These are phyloP conservation scores for Drosophila merina DNA, from an alignment of 2,888 invertebrate species.

Conservation along the genomic window DNA sequence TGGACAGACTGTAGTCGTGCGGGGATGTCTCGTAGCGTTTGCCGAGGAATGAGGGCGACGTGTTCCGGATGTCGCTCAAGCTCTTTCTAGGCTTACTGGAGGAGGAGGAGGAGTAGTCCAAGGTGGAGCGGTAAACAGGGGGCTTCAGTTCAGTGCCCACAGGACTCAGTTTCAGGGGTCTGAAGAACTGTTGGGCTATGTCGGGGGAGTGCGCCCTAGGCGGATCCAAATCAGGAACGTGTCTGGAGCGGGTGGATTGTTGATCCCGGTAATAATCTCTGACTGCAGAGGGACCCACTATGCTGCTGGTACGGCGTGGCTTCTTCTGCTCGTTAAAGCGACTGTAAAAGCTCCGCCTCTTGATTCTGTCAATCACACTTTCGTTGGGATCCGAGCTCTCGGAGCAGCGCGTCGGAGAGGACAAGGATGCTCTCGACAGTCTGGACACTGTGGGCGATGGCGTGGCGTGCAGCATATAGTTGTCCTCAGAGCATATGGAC, in stretches of 20 bases:
- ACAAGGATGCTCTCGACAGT: constrained; percentile 84
- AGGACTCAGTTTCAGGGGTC: constrained; percentile 81
- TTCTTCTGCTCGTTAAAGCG: constrained; percentile 94
- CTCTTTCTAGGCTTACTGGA: constrained; percentile 80
- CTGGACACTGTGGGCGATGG: constrained; percentile 83
- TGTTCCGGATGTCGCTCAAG: constrained; percentile 78
- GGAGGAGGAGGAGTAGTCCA: constrained; percentile 65
- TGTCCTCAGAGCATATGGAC: constrained; percentile 87
- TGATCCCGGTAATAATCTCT: constrained; percentile 85
- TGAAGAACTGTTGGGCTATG: constrained; percentile 81
- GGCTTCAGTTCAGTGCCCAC: constrained; percentile 82
- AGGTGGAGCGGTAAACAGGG: constrained; percentile 76
- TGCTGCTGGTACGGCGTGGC: constrained; percentile 88
- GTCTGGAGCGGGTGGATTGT: constrained; percentile 62
- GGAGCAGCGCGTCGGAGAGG: constrained; percentile 81
- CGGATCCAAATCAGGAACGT: constrained; percentile 53
- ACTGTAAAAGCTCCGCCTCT: constrained; percentile 94
- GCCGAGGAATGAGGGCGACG: constrained; percentile 79
- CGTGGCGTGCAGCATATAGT: constrained; percentile 81
- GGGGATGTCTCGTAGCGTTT: constrained; percentile 71
- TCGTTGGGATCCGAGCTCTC: constrained; percentile 85
- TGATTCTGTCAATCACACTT: constrained; percentile 93
- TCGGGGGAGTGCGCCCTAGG: constrained; percentile 80
- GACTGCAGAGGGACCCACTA: constrained; percentile 87
- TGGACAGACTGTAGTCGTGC: constrained; percentile 65